Conservation (phyloP, 1,140 invertebrate genomes). For the Palaemon carinicauda region DNA sequence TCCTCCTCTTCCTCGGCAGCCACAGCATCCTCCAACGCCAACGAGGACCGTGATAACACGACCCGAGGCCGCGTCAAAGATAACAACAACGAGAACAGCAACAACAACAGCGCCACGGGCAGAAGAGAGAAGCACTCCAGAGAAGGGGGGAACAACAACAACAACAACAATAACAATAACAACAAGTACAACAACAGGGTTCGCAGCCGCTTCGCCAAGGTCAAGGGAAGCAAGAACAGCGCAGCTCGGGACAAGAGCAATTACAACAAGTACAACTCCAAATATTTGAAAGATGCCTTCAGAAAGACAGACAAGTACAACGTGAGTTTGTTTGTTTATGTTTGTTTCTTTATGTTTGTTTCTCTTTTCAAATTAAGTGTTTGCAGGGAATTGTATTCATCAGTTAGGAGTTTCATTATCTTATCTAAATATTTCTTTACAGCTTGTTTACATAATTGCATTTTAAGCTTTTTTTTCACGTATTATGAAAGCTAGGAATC, state of each 20-base stretch:
- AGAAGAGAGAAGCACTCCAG: background rate
- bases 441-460: background rate
- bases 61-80: background rate
- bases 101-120: background rate
- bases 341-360: background rate
- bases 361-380: too few relatives aligned
- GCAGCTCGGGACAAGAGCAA: background rate
- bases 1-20: conserved; percentile 8
- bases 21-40: background rate
- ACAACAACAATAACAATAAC: background rate
- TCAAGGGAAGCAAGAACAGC: conserved; percentile 11
- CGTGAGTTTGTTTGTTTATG: background rate
- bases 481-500: too few relatives aligned
- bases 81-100: background rate
- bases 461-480: background rate
- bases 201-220: conserved; percentile 23
- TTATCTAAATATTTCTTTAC: background rate
- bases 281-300: conserved; percentile 19
- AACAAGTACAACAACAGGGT: conserved; percentile 41
- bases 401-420: background rate
- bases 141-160: background rate
- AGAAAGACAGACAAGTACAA: conserved; percentile 37
- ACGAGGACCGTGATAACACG: background rate
- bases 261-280: background rate
- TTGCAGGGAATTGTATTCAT: too few relatives aligned